Evolutionary conservation across 2,888 invertebrate species (phyloP).

Genomic region (Serrognathus titanus): DNA sequence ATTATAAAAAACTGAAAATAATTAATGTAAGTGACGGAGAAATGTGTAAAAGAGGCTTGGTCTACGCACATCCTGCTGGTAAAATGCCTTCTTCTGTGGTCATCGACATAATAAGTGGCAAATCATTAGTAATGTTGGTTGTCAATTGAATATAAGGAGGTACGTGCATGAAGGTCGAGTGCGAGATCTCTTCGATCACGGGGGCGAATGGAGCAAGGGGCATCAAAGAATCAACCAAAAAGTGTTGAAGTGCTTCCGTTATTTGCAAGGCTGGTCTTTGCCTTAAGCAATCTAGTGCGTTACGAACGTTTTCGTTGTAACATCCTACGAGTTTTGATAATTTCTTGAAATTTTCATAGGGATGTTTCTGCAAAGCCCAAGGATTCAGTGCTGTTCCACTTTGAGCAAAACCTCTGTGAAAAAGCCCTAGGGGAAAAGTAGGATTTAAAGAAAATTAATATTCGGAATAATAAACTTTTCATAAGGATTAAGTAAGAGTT

Average conservation of each 20-base stretch:
- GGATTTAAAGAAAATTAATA: background rate
- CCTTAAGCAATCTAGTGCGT: slow-evolving; percentile 64
- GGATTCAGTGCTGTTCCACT: slow-evolving; percentile 66
- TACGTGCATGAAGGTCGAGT: slow-evolving; percentile 60
- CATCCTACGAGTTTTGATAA: slow-evolving; percentile 62
- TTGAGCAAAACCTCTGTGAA: slow-evolving; percentile 60
- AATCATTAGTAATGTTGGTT: slow-evolving; percentile 57
- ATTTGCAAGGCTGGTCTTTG: slow-evolving; percentile 57
- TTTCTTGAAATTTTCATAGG: slow-evolving; percentile 57
- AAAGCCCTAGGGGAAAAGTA: slow-evolving; percentile 52
- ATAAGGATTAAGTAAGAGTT: background rate
- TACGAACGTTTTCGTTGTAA: slow-evolving; percentile 51
- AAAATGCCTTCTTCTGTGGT: slow-evolving; percentile 71
- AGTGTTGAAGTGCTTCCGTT: slow-evolving; percentile 44
- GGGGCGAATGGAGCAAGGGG: slow-evolving; percentile 39
- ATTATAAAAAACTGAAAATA: slow-evolving; percentile 27
- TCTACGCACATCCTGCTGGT: slow-evolving; percentile 59
- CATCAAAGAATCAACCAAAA: slow-evolving; percentile 53
- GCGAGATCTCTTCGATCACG: slow-evolving; percentile 28
- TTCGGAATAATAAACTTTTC: background rate
- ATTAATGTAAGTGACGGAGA: background rate
- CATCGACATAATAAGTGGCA: slow-evolving; percentile 67
- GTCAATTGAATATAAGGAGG: slow-evolving; percentile 61
- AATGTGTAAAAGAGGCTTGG: background rate
- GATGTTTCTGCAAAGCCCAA: slow-evolving; percentile 53